Evolutionary conservation across 2,113 vertebrate genomes (phyloP), one percentile per base, ranked within the genome.

Genomic region (Calidris pugnax): DNA sequence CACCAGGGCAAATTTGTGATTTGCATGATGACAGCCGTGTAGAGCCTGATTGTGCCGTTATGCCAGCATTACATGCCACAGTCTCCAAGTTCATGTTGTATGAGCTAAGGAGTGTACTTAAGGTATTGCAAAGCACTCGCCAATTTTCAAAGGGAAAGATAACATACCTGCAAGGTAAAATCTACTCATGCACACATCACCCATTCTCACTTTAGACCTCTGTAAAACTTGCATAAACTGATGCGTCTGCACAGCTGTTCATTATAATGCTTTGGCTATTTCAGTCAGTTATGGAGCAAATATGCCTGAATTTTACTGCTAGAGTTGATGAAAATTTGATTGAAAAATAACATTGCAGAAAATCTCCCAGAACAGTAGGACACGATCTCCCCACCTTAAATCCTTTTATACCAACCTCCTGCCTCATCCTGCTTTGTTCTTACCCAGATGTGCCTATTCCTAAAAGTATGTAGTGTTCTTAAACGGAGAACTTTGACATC

Each of bases 121-220:
- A 47, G 39, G 47, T 10, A 14, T 35, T 64, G 41, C 73, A 93
- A 68, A 87, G 37, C 24, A 6, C 67, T 48, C 22, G 20, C 4
- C 26, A 63, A 1, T 3, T 63, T 81, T 63, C 32, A 50, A 68
- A 47, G 37, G 37, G 21, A 66, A 84, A 45, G 41, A n/a, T 9
- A 33, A 43, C 10, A 10, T 0, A 62, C 20, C n/a, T 91, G 41
- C 26, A 28, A 69, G 59, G 73, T 69, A 53, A 66, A 93, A 74
- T 4, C 5, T 35, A 3, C 67, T 60, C 27, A 15, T 21, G 14
- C 55, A 37, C 39, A 23, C 26, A 14, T 56, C 0, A 0, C n/a
- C 28, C 22, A 3, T 56, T 43, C 84, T 73, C 26, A 33, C 30
- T 39, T 35, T 14, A 43, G 50, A 24, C n/a, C 53, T 62, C 22